These are phyloP conservation scores for Caloenas nicobarica DNA, from an alignment of 2,113 vertebrate species.

Conservation along the genomic window DNA sequence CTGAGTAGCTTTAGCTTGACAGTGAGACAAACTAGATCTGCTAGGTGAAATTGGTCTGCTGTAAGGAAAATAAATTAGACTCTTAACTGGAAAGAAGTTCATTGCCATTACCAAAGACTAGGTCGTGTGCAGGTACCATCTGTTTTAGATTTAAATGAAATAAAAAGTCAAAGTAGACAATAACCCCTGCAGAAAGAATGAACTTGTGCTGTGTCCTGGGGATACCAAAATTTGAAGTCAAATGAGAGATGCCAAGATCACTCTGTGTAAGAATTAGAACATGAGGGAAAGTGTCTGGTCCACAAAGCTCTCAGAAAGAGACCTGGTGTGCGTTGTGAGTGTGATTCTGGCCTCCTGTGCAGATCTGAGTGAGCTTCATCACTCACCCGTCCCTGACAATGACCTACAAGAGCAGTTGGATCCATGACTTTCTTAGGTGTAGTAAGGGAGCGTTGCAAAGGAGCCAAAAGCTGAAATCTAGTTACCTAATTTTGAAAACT, in stretches of 20 bases:
- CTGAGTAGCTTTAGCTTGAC: background rate
- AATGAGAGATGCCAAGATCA: background rate
- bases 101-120: background rate
- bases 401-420: background rate
- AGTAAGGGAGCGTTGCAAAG: background rate
- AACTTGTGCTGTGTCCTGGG: background rate
- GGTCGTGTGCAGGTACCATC: background rate
- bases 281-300: background rate
- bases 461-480: background rate
- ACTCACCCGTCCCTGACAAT: background rate
- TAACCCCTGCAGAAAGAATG: background rate
- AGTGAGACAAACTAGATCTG: background rate
- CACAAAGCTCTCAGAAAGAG: background rate
- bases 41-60: background rate
- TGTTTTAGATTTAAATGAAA: background rate
- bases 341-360: background rate
- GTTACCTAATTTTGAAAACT: background rate
- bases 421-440: background rate
- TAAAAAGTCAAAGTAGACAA: background rate
- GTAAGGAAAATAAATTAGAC: background rate
- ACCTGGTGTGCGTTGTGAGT: background rate
- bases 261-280: background rate
- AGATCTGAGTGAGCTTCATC: background rate
- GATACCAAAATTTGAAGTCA: background rate
- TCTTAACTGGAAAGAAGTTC: background rate